These are phyloP conservation scores for Matsumyia berberina DNA, from an alignment of 2,888 invertebrate genomes.

Conservation along the genomic window DNA sequence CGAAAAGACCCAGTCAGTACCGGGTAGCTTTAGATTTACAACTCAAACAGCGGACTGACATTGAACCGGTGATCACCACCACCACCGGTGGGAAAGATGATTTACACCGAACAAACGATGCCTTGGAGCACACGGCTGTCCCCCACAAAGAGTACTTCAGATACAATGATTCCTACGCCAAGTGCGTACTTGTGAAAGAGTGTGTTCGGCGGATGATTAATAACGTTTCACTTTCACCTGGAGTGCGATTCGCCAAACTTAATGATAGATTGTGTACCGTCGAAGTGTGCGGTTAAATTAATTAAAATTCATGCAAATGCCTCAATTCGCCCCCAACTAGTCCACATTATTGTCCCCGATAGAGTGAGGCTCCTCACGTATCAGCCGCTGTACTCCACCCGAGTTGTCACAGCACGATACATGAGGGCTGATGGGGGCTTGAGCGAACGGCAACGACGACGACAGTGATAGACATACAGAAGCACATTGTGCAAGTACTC, in stretches of 20 bases:
- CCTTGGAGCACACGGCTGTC: background rate
- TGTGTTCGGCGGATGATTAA: conserved; percentile 60
- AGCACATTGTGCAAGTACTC: background rate
- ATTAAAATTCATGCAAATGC: conserved; percentile 65
- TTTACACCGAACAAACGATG: conserved; percentile 11
- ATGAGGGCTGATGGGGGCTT: conserved; percentile 55
- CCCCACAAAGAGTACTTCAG: conserved; percentile 24
- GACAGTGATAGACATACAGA: background rate
- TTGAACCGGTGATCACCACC: conserved; percentile 39
- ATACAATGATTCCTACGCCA: conserved; percentile 5
- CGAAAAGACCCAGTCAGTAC: conserved; percentile 7
- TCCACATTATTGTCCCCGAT: conserved; percentile 9
- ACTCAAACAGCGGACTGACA: conserved; percentile 36
- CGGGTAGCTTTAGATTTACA: conserved; percentile 27
- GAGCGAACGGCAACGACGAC: background rate
- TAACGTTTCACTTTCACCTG: conserved; percentile 70
- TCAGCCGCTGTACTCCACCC: conserved; percentile 1
- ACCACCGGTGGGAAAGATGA: conserved; percentile 40
- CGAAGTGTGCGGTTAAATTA: conserved; percentile 55
- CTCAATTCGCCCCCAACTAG: conserved; percentile 33
- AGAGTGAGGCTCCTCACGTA: conserved; percentile 5
- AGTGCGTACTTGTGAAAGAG: conserved; percentile 13
- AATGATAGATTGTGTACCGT: conserved; percentile 40
- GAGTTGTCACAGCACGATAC: conserved; percentile 24
- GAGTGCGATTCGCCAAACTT: conserved; percentile 24